These are phyloP conservation scores for Hoplodrina ambigua DNA, from an alignment of 2,888 invertebrate genomes.

Conservation along the genomic window DNA sequence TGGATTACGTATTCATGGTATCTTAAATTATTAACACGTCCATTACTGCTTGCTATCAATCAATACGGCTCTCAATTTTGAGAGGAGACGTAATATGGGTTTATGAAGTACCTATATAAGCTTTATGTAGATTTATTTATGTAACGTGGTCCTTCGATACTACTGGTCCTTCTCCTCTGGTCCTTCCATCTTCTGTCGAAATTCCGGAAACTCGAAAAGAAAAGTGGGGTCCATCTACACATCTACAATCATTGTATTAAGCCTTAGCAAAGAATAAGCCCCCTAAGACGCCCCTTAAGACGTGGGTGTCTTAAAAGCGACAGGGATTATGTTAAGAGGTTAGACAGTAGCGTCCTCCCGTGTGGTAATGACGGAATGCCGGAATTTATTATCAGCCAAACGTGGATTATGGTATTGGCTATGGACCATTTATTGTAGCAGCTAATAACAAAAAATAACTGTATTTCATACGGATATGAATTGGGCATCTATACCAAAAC, in stretches of 20 bases:
- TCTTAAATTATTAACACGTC: constrained; percentile 67
- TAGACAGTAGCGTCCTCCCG: constrained; percentile 32
- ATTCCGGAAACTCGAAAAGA: not conserved
- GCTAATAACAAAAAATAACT: not conserved
- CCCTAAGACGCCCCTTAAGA: constrained; percentile 26
- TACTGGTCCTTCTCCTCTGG: not conserved
- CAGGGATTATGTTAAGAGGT: constrained; percentile 41
- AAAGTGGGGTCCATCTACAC: constrained; percentile 21
- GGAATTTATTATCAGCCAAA: constrained; percentile 23
- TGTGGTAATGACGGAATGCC: constrained; percentile 19
- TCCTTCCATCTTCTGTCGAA: not conserved
- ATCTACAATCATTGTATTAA: constrained; percentile 10
- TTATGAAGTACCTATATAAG: not conserved
- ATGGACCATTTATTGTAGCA: not conserved
- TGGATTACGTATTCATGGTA: constrained; percentile 66
- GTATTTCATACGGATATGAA: not conserved
- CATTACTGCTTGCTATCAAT: constrained; percentile 60
- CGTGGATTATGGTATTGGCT: constrained; percentile 25
- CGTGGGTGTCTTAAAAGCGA: constrained; percentile 17
- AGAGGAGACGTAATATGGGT: constrained; percentile 7
- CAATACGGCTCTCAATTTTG: constrained; percentile 57
- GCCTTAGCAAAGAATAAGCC: constrained; percentile 18
- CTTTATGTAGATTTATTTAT: not conserved
- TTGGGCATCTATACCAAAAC: not conserved
- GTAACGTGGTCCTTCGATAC: not conserved